phyloP scores from a whole-genome alignment of 2,888 invertebrate species.

The Ryuthela nishihirai region DNA sequence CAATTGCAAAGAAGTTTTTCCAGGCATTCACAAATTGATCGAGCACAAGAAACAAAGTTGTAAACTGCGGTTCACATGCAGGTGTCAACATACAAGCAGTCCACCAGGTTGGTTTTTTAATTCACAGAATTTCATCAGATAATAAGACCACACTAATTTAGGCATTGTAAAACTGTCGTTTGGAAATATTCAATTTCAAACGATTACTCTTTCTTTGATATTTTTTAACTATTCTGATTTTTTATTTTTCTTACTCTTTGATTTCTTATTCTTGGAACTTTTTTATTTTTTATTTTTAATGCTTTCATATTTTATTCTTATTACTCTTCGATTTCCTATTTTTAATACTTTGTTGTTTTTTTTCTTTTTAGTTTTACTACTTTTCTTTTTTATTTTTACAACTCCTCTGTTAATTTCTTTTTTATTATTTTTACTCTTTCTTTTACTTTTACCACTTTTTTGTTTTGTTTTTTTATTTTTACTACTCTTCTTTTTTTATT shows the following conservation, averaged over 20 bases:
- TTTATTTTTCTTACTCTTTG: not conserved
- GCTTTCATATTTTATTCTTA: too few relatives aligned
- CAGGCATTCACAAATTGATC: slow-evolving; percentile 64
- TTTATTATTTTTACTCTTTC: too few relatives aligned
- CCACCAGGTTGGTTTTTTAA: slow-evolving; percentile 12
- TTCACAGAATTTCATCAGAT: not conserved
- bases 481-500: too few relatives aligned
- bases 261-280: too few relatives aligned
- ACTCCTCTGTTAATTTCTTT: too few relatives aligned
- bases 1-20: slow-evolving; percentile 68
- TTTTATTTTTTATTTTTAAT: too few relatives aligned
- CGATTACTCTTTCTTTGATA: not conserved
- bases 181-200: not conserved
- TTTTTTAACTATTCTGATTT: not conserved
- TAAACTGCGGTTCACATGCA: slow-evolving; percentile 66
- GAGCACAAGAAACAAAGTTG: slow-evolving; percentile 70
- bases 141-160: not conserved
- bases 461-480: too few relatives aligned
- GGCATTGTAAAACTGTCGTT: slow-evolving; percentile 1
- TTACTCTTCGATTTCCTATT: too few relatives aligned
- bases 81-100: slow-evolving; percentile 52
- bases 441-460: too few relatives aligned
- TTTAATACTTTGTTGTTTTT: too few relatives aligned
- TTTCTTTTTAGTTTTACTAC: too few relatives aligned
- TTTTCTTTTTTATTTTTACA: too few relatives aligned